phyloP scores from a whole-genome alignment of 2,113 vertebrate species.

The Trachemys scripta region DNA sequence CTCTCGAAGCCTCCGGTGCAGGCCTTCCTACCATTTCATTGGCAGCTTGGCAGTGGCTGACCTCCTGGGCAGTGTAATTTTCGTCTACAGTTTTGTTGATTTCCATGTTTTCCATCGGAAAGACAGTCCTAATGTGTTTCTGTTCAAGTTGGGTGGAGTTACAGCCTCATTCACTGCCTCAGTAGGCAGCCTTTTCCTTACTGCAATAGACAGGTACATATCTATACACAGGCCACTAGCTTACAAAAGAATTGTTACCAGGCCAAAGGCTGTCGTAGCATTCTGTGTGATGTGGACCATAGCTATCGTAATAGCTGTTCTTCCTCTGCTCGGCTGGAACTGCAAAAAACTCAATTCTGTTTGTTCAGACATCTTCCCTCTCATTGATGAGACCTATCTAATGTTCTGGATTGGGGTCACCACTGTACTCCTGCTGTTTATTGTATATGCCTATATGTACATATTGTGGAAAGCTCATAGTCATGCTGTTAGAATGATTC shows the following conservation, averaged over 20 bases:
- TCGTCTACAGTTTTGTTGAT: conserved; percentile 99
- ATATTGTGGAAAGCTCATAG: conserved; percentile 99
- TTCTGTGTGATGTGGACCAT: conserved; percentile 99
- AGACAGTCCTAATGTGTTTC: conserved; percentile 95
- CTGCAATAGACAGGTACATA: conserved; percentile 98
- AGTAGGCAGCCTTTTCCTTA: conserved; percentile 98
- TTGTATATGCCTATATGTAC: conserved; percentile 98
- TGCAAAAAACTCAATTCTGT: conserved; percentile 95
- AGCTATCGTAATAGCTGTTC: conserved; percentile 94
- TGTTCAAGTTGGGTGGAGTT: conserved; percentile 98
- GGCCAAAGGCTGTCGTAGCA: conserved; percentile 96
- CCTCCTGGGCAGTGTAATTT: conserved; percentile 96
- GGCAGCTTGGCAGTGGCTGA: conserved; percentile 97
- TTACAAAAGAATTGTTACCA: conserved; percentile 97
- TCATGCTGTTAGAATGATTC: conserved; percentile 96
- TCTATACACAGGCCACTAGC: conserved; percentile 96
- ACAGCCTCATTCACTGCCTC: conserved; percentile 98
- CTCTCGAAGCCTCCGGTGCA: conserved; percentile 94
- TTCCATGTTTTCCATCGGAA: conserved; percentile 98
- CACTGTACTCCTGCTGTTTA: conserved; percentile 94
- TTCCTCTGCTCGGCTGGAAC: conserved; percentile 98
- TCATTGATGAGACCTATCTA: conserved; percentile 96
- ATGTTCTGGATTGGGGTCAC: conserved; percentile 99
- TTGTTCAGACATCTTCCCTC: conserved; percentile 98
- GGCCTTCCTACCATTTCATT: conserved; percentile 98